phyloP scores from a whole-genome alignment of 2,113 vertebrate genomes.

The Oryzias woworae region DNA sequence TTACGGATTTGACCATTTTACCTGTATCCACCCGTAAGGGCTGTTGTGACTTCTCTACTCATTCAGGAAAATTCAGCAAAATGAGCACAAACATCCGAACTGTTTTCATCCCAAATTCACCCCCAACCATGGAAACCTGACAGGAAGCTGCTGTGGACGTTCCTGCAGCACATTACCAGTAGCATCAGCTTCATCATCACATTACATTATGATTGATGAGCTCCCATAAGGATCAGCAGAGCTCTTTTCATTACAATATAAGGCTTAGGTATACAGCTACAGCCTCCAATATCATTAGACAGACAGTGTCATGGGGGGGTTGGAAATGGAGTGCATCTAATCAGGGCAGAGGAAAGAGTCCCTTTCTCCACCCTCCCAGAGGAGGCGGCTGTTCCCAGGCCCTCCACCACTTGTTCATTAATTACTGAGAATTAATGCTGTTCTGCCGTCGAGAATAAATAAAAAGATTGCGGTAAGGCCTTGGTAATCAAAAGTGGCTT shows the following conservation, averaged over 20 bases:
- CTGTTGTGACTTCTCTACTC: too few species aligned
- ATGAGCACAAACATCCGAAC: too few species aligned
- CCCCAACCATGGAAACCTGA: too few species aligned
- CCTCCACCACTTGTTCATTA: conserved; percentile 71
- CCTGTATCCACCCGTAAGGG: too few species aligned
- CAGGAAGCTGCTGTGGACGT: too few species aligned
- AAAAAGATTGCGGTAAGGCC: conserved; percentile 60
- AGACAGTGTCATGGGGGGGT: conserved; percentile 52
- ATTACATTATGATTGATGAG: not conserved
- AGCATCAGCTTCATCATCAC: too few species aligned
- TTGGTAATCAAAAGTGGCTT: conserved; percentile 70
- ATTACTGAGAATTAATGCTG: conserved; percentile 74
- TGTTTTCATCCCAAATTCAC: too few species aligned
- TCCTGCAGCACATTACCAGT: too few species aligned
- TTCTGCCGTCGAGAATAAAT: conserved; percentile 64
- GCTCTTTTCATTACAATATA: conserved; percentile 6
- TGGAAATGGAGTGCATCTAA: conserved; percentile 66
- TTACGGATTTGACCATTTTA: too few species aligned
- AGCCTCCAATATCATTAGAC: conserved; percentile 55
- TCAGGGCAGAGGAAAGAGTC: conserved; percentile 64
- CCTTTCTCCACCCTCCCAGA: conserved; percentile 63
- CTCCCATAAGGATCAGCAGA: not conserved
- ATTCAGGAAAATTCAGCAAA: too few species aligned
- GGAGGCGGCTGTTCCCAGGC: conserved; percentile 70
- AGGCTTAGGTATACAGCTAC: conserved; percentile 33